Conservation (phyloP, 2,888 invertebrate genomes). For the Eubasilissa splendida region DNA sequence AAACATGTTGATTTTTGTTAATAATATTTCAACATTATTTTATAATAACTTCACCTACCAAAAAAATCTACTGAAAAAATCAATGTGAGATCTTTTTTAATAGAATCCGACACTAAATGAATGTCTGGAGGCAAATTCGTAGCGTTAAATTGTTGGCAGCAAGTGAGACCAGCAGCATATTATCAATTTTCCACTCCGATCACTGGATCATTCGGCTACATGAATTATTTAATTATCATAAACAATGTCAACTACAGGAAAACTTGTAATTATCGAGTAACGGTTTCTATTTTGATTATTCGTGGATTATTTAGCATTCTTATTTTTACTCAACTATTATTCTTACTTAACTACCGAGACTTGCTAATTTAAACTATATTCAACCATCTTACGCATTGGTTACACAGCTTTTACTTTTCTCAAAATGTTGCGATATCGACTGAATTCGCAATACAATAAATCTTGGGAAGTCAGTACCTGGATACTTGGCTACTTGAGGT, state of each 20-base stretch:
- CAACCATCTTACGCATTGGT: constrained; percentile 9
- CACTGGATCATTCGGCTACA: no score
- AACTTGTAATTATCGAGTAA: not conserved
- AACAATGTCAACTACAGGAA: not conserved
- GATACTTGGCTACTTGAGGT: not conserved
- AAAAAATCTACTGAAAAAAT: no score
- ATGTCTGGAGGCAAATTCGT: no score
- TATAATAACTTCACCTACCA: no score
- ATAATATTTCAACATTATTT: no score
- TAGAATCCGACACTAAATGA: no score
- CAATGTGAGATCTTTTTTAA: no score
- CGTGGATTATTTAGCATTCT: not conserved
- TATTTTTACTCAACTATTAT: not conserved
- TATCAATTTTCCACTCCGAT: no score
- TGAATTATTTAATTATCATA: no score
- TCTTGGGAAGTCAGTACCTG: not conserved
- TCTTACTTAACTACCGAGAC: not conserved
- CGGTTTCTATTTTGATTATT: constrained; percentile 8
- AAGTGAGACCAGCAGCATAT: no score
- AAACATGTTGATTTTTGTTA: no score
- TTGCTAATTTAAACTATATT: not conserved
- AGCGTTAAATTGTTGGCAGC: no score
- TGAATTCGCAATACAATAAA: not conserved
- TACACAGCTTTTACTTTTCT: constrained; percentile 14
- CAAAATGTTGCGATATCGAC: constrained; percentile 4